Evolutionary conservation across 2,797 vertebrate species (phyloP).

Genomic region (Ammospiza maritima): DNA sequence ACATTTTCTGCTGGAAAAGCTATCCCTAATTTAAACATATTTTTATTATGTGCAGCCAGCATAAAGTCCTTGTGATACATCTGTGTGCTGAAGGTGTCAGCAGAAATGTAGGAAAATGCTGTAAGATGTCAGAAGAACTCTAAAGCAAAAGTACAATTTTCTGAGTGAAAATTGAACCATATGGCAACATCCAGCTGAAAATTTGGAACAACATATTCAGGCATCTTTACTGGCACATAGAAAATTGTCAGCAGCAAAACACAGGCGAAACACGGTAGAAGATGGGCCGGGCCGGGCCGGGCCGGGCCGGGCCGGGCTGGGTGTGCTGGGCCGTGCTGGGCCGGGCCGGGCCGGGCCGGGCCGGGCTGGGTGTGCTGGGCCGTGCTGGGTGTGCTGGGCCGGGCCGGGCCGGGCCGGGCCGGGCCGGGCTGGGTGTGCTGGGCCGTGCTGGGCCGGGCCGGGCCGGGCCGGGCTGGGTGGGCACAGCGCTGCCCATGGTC

Average conservation of each 20-base stretch:
- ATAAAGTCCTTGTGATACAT: background rate
- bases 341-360: accelerated
- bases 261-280: background rate
- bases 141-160: background rate
- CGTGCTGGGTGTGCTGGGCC: too few species aligned
- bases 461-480: accelerated
- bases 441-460: accelerated
- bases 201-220: background rate
- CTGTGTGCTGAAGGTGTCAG: background rate
- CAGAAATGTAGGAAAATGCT: background rate
- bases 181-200: background rate
- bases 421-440: too few species aligned
- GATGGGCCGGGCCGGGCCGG: too few species aligned
- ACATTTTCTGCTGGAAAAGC: background rate
- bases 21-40: background rate
- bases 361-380: accelerated
- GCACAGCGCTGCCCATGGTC: accelerated
- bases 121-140: background rate
- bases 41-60: background rate
- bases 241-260: background rate
- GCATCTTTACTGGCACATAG: background rate
- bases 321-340: too few species aligned
- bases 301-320: accelerated
- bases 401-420: accelerated
- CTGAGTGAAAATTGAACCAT: background rate